phyloP scores from a whole-genome alignment of 64 coral and sea anemone species.

The Stylophora pistillata region DNA sequence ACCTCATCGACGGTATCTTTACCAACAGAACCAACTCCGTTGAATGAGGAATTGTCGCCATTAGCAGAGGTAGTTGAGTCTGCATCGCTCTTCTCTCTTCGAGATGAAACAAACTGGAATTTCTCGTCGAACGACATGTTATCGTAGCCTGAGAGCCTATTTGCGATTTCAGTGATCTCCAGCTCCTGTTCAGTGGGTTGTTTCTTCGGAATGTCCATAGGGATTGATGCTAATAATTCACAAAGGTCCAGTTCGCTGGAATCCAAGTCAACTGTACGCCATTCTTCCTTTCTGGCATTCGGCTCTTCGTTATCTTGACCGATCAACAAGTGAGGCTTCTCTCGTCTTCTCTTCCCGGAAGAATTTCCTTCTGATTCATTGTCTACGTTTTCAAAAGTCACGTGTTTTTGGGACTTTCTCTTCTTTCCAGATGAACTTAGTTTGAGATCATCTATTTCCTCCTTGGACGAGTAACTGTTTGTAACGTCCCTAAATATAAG shows the following conservation, averaged over 20 bases:
- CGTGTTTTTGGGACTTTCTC: conserved; percentile 45
- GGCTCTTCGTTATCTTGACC: neutral
- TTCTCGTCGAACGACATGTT: conserved; percentile 70
- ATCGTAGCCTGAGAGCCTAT: conserved; percentile 61
- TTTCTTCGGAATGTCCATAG: conserved; percentile 37
- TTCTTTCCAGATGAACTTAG: conserved; percentile 15
- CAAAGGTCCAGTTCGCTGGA: conserved; percentile 54
- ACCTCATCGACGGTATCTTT: neutral
- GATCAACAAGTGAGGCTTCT: neutral
- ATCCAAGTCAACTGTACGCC: conserved; percentile 17
- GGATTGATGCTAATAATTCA: conserved; percentile 52
- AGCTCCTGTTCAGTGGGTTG: conserved; percentile 19
- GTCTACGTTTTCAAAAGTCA: conserved; percentile 57
- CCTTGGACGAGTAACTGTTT: conserved; percentile 42
- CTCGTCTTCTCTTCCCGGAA: neutral
- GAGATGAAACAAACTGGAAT: neutral
- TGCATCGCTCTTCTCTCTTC: conserved; percentile 41
- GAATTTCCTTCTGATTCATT: neutral
- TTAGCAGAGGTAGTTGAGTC: neutral
- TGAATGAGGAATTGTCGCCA: neutral
- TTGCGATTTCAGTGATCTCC: conserved; percentile 33
- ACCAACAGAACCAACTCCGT: neutral
- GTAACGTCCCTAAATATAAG: neutral
- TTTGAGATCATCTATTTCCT: neutral
- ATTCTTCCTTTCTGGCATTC: neutral